These are phyloP conservation scores for Drosophila robusta DNA, from an alignment of 2,888 invertebrate genomes.

Conservation along the genomic window DNA sequence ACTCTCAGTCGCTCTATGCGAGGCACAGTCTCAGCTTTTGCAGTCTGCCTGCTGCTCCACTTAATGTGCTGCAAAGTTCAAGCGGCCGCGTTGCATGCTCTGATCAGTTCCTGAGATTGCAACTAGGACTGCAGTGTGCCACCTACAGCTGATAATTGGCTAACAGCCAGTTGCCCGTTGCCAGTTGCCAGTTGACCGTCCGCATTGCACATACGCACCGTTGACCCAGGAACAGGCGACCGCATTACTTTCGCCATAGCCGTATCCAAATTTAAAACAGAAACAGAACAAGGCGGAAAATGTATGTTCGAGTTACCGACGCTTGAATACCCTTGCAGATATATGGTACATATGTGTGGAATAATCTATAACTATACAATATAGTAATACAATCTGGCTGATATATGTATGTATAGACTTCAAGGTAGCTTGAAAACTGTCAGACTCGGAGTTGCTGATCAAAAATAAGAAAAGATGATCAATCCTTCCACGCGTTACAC, in stretches of 20 bases:
- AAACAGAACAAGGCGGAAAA: constrained; percentile 13
- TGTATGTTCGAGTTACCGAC: not conserved
- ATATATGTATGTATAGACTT: too few species aligned
- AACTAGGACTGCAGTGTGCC: constrained; percentile 21
- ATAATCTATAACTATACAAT: too few species aligned
- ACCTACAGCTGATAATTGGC: constrained; percentile 55
- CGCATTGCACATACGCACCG: constrained; percentile 68
- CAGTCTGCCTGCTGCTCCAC: constrained; percentile 46
- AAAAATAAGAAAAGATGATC: not conserved
- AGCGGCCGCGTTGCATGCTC: constrained; percentile 50
- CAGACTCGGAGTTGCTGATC: not conserved
- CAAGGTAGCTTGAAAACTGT: not conserved
- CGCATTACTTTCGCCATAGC: constrained; percentile 59
- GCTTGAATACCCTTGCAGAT: not conserved
- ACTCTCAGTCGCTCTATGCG: not conserved
- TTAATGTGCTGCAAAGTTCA: constrained; percentile 49
- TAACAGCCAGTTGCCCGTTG: constrained; percentile 23
- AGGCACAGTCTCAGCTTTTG: not conserved
- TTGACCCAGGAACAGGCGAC: constrained; percentile 55
- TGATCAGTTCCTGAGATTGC: constrained; percentile 55
- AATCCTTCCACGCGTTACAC: not conserved
- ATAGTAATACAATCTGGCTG: too few species aligned
- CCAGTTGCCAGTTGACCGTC: constrained; percentile 20
- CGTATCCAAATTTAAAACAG: constrained; percentile 30
- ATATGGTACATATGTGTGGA: too few species aligned